Evolutionary conservation across 1,140 invertebrate genomes (phyloP), one percentile per base, ranked within the genome.

Genomic region (Drosophila nikananu): DNA sequence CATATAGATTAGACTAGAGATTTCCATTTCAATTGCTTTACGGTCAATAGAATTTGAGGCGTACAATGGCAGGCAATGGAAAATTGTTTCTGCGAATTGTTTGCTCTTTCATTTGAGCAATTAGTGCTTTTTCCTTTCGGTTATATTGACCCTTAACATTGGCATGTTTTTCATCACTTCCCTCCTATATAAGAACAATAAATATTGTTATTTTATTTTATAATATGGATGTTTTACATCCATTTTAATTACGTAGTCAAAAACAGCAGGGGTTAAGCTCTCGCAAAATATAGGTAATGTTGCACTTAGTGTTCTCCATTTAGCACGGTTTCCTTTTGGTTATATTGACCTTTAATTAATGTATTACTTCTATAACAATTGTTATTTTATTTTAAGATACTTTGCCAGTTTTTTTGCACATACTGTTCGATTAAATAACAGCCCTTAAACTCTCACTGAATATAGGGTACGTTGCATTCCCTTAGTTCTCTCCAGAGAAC

Each of bases 1-100:
- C 44, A 78, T 62, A 70, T 78, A 70, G 57, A 78, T 78, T 44
- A 61, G 21, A 61, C 54, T 42, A 41, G 52, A 59, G 41, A 41
- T 51, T 77, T 77, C 63, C 39, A 67, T 59, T 71, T 61, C 39
- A 52, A 52, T 52, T 52, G 25, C 49, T 51, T 51, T 51, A 52
- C 51, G n/a, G 7, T 37, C 52, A 37, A 21, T 21, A 75, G 39
- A 61, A 44, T 27, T 23, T 12, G 13, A 41, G 68, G 39, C 25
- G 37, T 51, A 42, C 32, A 30, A 63, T 25, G 15, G 21, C 46
- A 5, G 39, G 17, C n/a, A 12, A 39, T 57, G 13, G 32, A 27
- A 37, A 19, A 15, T n/a, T 54, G 15, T 25, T 19, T 44, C n/a
- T 59, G 37, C 7, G 37, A 65, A 65, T 65, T 30, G 12, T 42